A percentile compares a stretch with the other conserved stretches of the same genome.
Conservation (phyloP, 2,113 vertebrate genomes). For the Equus quagga region DNA sequence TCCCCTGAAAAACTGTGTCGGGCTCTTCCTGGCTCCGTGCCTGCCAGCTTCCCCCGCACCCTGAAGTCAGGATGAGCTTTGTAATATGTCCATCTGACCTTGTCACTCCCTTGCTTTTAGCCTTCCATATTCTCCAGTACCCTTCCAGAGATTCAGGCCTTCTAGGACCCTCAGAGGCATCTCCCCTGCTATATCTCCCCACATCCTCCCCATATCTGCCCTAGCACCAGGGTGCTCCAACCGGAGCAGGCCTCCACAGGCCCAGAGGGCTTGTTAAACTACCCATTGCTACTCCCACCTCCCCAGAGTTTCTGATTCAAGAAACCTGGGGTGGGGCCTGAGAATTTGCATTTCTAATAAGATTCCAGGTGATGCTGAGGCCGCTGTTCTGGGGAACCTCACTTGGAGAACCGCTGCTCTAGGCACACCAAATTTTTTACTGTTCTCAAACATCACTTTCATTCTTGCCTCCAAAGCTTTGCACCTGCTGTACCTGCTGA, state of each 20-base stretch:
- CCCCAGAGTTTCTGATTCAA: neutral
- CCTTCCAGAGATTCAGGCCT: neutral
- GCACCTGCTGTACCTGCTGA: neutral
- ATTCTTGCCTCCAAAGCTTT: neutral
- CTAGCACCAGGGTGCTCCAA: neutral
- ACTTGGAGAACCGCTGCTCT: neutral
- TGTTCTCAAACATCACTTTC: neutral
- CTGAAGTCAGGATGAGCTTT: neutral
- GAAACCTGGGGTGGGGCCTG: neutral
- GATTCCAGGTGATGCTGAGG: neutral
- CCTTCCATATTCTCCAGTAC: neutral
- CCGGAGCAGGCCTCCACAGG: no score
- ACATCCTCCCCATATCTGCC: neutral
- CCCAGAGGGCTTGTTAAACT: neutral
- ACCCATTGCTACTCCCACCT: neutral
- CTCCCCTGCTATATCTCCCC: neutral
- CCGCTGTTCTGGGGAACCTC: neutral
- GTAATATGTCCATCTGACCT: neutral
- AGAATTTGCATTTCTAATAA: neutral
- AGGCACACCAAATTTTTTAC: neutral
- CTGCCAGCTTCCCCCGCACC: neutral
- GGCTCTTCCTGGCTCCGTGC: neutral
- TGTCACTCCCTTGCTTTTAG: neutral
- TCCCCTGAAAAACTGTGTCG: neutral
- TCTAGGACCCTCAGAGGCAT: neutral